Evolutionary conservation across 2,797 vertebrate species (phyloP), one percentile per base, ranked within the genome.

Genomic region (Sciurus carolinensis): DNA sequence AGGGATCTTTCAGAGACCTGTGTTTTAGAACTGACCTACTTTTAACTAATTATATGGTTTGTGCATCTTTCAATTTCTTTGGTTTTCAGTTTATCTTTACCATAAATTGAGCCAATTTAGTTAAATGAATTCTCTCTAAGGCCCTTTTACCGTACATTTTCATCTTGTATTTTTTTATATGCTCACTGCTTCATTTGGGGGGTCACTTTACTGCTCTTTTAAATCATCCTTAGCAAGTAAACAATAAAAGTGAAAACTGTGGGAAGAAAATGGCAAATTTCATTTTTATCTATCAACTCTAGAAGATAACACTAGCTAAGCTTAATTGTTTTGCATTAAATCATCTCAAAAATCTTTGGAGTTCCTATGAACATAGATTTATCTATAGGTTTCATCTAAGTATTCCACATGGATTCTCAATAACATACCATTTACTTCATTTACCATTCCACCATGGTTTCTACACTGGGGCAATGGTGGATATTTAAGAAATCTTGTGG

Each of bases 211-310:
- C 26, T 71, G 71, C 26, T 82, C 52, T 62, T 24, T 62, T 76
- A 66, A 84, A 44, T 83, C 75, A 95, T 67, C 39, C 42, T 39
- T 64, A 44, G 17, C 69, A 13, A 15, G 3, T 59, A 7, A 79
- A 84, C n/a, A 95, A 64, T 57, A 64, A 85, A 59, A 90, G 75
- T 30, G 33, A n/a, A 39, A 80, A 64, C 15, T 42, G 42, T 50
- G 36, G n/a, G 30, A 77, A 66, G 7, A 59, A 33, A 86, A 87
- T 14, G 20, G 28, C 5, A 62, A 36, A 20, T 50, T 59, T 52
- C 83, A 17, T 84, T 87, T 94, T 36, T 30, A 82, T 75, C 82
- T 79, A 80, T 3, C 39, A 57, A 13, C 52, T 90, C 73, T n/a
- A 50, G n/a, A 42, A 47, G 17, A 66, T 83, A 77, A 44, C 33